Evolutionary conservation across 1,140 invertebrate genomes (phyloP), one percentile per base, ranked within the genome.

Genomic region (Plodia interpunctella): DNA sequence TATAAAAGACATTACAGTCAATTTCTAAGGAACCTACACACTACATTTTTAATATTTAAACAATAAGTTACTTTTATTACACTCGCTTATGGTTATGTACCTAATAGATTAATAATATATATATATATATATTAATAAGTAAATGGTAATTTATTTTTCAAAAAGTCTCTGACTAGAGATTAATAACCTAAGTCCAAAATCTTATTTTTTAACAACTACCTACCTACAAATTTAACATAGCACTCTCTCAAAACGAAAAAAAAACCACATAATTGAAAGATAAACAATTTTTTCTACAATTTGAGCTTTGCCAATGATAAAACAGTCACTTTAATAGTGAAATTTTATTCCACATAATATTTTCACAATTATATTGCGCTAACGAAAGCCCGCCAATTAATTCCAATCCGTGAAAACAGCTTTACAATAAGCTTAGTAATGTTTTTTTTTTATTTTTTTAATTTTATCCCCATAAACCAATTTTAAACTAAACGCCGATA

Each of bases 111-210:
- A 10, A 10, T 5, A 5, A 28, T 28, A 28, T 28, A 28, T 28
- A 79, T 74, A 75, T 28, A 80, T 79, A 78, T 72, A 72, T 75
- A 80, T 78, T 82, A 83, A 82, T 84, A 83, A 83, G 71, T 83
- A 85, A 83, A 86, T 88, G 86, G 86, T 88, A 88, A 85, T 86
- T 80, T 76, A 70, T 74, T 80, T 86, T 70, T 79, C 81, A 79
- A 88, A 84, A 80, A 69, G 74, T 88, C 84, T 80, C 84, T 88
- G 86, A 88, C 86, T 88, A 88, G 86, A 87, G 81, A 85, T 87
- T 79, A 72, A 75, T 80, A 83, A 74, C 66, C 80, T 84, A 86
- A 60, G 81, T 83, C 67, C 81, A 76, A 82, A 79, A 74, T 57
- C 65, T 70, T 80, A 78, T 63, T 61, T 65, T 79, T 72, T 66